These are phyloP conservation scores for Rhinoraja longicauda DNA, from an alignment of 2,797 vertebrate genomes.

Conservation along the genomic window DNA sequence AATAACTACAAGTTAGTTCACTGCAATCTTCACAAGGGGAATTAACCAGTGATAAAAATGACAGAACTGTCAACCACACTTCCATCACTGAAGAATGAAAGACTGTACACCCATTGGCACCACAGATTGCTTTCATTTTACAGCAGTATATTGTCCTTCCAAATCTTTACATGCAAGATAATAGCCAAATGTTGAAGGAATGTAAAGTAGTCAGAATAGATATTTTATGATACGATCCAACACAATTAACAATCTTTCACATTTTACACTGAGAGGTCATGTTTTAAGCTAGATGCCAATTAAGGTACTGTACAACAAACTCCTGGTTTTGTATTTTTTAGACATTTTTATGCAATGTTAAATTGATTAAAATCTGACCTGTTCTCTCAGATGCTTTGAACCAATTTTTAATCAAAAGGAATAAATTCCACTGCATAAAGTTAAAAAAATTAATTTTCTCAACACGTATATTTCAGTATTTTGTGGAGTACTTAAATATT, in stretches of 20 bases:
- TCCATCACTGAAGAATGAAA: neutral
- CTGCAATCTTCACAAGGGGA: no score
- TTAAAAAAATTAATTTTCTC: neutral
- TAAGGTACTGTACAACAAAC: neutral
- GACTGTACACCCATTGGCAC: neutral
- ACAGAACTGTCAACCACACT: no score
- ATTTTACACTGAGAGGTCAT: no score
- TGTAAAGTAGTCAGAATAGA: neutral
- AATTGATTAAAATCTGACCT: neutral
- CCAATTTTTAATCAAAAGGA: constrained; percentile 10
- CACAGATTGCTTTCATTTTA: neutral
- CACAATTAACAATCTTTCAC: neutral
- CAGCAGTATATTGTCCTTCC: neutral
- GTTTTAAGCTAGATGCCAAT: neutral
- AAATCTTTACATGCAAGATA: neutral
- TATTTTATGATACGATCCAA: neutral
- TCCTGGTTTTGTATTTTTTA: neutral
- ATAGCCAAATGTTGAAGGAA: neutral
- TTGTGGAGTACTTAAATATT: neutral
- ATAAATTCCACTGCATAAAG: neutral
- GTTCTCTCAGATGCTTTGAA: neutral
- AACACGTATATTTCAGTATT: neutral
- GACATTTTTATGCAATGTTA: neutral
- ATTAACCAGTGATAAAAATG: no score
- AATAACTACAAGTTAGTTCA: no score